These are phyloP conservation scores for Parasteatoda tepidariorum DNA, from an alignment of 1,140 invertebrate genomes.

Conservation along the genomic window DNA sequence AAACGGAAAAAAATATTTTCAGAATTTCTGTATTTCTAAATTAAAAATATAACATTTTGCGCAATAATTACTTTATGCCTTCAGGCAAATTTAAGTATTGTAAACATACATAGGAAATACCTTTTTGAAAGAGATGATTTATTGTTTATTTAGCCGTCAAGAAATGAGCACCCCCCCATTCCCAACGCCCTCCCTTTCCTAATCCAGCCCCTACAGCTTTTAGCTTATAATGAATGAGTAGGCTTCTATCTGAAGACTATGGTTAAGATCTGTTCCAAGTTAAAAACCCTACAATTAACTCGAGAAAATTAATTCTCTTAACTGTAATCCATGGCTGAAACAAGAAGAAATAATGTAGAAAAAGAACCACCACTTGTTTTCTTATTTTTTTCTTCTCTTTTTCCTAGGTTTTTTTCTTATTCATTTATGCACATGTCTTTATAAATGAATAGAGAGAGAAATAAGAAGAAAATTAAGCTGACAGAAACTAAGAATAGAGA, in stretches of 20 bases:
- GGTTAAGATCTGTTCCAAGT: constrained; percentile 40
- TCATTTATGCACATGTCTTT: background rate
- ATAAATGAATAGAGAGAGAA: background rate
- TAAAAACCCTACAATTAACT: constrained; percentile 56
- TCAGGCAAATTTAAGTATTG: background rate
- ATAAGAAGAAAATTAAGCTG: too few species aligned
- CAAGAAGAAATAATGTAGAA: constrained; percentile 15
- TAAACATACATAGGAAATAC: constrained; percentile 43
- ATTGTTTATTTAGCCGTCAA: constrained; percentile 49
- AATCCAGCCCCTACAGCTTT: constrained; percentile 5
- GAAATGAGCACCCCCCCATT: constrained; percentile 20
- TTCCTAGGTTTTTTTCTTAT: background rate
- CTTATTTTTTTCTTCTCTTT: background rate
- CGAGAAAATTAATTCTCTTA: constrained; percentile 39
- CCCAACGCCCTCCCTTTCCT: background rate
- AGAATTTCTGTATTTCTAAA: background rate
- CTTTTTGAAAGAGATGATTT: constrained; percentile 56
- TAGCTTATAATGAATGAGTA: constrained; percentile 49
- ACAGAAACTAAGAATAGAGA: too few species aligned
- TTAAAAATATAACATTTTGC: background rate
- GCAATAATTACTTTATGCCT: background rate
- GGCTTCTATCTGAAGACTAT: constrained; percentile 47
- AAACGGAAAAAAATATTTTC: too few species aligned
- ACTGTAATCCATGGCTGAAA: constrained; percentile 1
- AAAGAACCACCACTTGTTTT: constrained; percentile 17